Base-by-base conservation (phyloP, 2,888 invertebrate genomes). In the Parthenolecanium corni region DNA sequence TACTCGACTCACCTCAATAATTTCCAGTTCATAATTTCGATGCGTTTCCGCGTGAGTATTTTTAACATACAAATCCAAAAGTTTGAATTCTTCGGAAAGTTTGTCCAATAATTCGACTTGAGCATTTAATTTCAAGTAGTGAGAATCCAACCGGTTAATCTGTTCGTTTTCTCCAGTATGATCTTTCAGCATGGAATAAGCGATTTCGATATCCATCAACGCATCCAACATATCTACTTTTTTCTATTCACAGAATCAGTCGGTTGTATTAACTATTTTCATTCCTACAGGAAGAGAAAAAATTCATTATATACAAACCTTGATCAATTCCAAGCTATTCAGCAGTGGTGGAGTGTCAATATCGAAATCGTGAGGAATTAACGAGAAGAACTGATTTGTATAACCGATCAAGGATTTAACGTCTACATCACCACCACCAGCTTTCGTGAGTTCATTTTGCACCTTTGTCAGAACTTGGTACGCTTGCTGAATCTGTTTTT, bases 1-100 rank as follows among this genome's bases (percentile, higher is more conserved):
- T 1, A 52, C 4, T 52, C 31, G n/a, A 31, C 31, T 31, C 31
- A 80, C 80, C 67, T 86, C 80, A 20, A 79, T 73, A 52, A 93
- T 77, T 64, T 84, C 79, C 64, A 92, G 75, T 1, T 79, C 78
- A 71, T 87, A 91, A 65, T 78, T 77, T 25, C 78, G 77, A 74
- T 98, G 97, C 0, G 97, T 97, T 4, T 81, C 75, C 0, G 89
- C 97, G 74, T 97, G 96, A 0, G 95, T 97, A 71, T 96, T 97
- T 68, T 79, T 77, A 1, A 91, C 82, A 72, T 96, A 98, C 54
- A 84, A 78, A 54, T 80, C 68, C 20, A 97, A 80, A 65, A 86
- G 72, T 21, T 78, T 73, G 74, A 81, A 96, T 71, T 94, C 92
- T 0, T 86, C 82, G 1, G 16, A 76, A 0, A 75, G 73, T 63